phyloP scores from a whole-genome alignment of 2,888 invertebrate species.

The Cecidostiba fungosa region DNA sequence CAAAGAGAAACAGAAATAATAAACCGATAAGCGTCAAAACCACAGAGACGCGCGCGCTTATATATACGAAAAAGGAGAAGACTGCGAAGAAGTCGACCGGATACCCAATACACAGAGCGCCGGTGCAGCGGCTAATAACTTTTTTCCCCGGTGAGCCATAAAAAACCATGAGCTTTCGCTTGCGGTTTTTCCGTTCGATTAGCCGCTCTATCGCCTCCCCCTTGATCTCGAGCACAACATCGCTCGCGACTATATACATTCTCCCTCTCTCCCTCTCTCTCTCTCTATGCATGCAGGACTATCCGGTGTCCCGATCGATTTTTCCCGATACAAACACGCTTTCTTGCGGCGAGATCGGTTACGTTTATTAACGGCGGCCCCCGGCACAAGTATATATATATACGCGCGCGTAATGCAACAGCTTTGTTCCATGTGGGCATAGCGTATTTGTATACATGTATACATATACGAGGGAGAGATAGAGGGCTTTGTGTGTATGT shows the following conservation, averaged over 20 bases:
- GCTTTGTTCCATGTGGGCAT: not conserved
- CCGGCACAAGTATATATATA: not conserved
- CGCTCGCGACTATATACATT: no score
- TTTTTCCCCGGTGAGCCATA: slow-evolving; percentile 2
- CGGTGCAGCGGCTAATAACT: not conserved
- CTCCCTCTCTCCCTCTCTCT: not conserved
- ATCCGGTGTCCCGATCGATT: slow-evolving; percentile 52
- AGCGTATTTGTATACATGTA: not conserved
- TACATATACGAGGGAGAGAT: not conserved
- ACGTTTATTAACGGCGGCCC: slow-evolving; percentile 53
- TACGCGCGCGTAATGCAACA: slow-evolving; percentile 5
- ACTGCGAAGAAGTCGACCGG: not conserved
- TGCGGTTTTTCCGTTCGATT: slow-evolving; percentile 62
- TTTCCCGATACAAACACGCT: slow-evolving; percentile 40
- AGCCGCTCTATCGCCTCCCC: not conserved
- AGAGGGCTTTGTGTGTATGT: not conserved
- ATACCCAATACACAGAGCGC: not conserved
- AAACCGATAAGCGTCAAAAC: not conserved
- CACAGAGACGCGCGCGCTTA: not conserved
- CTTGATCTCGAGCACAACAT: not conserved
- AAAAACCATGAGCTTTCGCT: slow-evolving; percentile 7
- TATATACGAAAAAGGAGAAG: not conserved
- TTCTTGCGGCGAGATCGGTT: slow-evolving; percentile 52
- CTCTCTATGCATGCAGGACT: not conserved
- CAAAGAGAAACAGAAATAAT: not conserved